Evolutionary conservation across 2,797 vertebrate species (phyloP), one percentile per base, ranked within the genome.

Genomic region (Rhinatrema bivittatum): DNA sequence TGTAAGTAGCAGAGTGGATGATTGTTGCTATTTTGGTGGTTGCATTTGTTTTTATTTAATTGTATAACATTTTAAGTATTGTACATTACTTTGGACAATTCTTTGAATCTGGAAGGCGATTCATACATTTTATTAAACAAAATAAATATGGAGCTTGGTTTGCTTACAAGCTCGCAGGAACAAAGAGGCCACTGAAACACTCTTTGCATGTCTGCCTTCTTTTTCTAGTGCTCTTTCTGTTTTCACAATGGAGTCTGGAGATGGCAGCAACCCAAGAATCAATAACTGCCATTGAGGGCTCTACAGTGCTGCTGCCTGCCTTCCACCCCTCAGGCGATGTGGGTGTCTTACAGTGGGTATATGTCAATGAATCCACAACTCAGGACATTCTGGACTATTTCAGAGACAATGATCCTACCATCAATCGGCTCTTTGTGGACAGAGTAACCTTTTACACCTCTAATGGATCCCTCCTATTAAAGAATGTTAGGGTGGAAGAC

Each of bases 351-450:
- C 1, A 0, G 2, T 66, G 66, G 66, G 52, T 64, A 9, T 15
- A 18, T 45, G 25, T 39, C 28, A 16, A 14, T 0, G 42, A 44
- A 46, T 24, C 12, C 3, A 0, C 10, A 2, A 4, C 28, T 54
- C 5, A 0, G 11, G 3, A 17, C 49, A 14, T 61, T 40, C 37
- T 64, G 37, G 35, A 19, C 22, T 35, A 48, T 18, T 0, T 0
- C 0, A 1, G 12, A 0, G 34, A 30, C 5, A 34, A 0, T 0
- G 0, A 0, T 29, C 19, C 39, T 0, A 2, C 28, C 21, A 2
- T 42, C 49, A 23, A 0, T 0, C 0, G 0, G 0, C 11, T 41
- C 23, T 52, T 40, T 0, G 0, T 3, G 0, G 44, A 32, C 21
- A 39, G 52, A 20, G 54, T 26, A 0, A 0, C 19, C 16, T 45